Evolutionary conservation across 1,140 invertebrate species (phyloP).

Genomic region (Halotydeus destructor): DNA sequence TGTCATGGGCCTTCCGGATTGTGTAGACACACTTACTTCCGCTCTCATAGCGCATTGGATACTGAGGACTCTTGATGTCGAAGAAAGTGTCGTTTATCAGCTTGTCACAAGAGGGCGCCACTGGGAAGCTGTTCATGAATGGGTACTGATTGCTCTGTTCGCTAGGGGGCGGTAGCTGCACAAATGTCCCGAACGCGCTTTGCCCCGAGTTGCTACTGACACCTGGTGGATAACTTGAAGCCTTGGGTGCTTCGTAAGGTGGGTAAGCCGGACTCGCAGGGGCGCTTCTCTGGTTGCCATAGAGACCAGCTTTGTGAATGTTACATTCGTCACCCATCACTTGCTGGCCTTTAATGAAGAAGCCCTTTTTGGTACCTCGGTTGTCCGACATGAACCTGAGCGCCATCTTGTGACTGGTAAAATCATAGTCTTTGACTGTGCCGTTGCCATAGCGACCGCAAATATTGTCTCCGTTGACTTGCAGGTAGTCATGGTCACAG

Average conservation of each 20-base stretch:
- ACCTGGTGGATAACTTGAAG: not conserved
- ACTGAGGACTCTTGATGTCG: slow-evolving; percentile 2
- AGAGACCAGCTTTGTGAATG: not conserved
- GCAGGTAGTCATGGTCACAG: slow-evolving; percentile 18
- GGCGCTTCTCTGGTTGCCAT: not conserved
- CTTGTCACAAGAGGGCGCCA: slow-evolving; percentile 4
- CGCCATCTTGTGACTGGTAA: slow-evolving; percentile 15
- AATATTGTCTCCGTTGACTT: slow-evolving; percentile 16
- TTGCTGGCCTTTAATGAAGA: slow-evolving; percentile 17
- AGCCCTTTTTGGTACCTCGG: slow-evolving; percentile 14
- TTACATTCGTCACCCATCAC: slow-evolving; percentile 14
- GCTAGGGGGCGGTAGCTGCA: not conserved
- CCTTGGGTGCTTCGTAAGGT: not conserved
- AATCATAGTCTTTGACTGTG: slow-evolving; percentile 14
- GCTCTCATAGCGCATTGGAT: not conserved
- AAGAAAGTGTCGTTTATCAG: slow-evolving; percentile 2
- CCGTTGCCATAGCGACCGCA: slow-evolving; percentile 15
- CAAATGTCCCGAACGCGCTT: not conserved
- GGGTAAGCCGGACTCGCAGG: not conserved
- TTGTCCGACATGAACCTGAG: slow-evolving; percentile 18
- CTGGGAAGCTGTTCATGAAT: not conserved
- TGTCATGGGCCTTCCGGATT: slow-evolving; percentile 10
- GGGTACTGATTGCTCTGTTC: not conserved
- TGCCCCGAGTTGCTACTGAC: not conserved
- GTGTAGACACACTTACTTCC: slow-evolving; percentile 2